These are phyloP conservation scores for Albula goreensis DNA, from an alignment of 2,113 vertebrate genomes.

Conservation along the genomic window DNA sequence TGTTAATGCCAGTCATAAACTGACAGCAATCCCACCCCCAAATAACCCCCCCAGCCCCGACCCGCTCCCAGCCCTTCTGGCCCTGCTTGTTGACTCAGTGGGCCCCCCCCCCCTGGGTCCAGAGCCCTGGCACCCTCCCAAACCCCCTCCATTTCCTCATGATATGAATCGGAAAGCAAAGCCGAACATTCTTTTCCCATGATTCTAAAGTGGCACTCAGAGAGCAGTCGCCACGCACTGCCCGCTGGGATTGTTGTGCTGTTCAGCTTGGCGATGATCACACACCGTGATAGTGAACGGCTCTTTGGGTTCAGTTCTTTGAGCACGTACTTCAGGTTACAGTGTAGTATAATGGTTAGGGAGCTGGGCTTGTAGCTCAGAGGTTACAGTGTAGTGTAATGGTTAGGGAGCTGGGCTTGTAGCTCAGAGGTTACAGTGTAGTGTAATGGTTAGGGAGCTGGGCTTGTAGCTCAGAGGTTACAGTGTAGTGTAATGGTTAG, in stretches of 20 bases:
- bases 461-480: too few species aligned
- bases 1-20: too few species aligned
- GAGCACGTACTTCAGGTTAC: background rate
- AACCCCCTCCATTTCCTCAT: conserved; percentile 63
- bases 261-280: conserved; percentile 10
- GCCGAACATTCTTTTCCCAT: conserved; percentile 73
- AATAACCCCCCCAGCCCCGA: conserved; percentile 20
- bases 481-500: too few species aligned
- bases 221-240: conserved; percentile 40
- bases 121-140: conserved; percentile 56
- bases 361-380: too few species aligned
- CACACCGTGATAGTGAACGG: background rate
- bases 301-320: background rate
- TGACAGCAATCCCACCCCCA: background rate
- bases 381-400: too few species aligned
- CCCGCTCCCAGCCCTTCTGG: conserved; percentile 24
- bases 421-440: too few species aligned
- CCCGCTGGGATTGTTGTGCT: background rate
- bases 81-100: conserved; percentile 40
- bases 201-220: conserved; percentile 67
- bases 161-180: conserved; percentile 67
- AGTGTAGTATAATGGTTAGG: background rate
- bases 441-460: too few species aligned
- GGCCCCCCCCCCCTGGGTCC: conserved; percentile 33
- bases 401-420: too few species aligned